A percentile compares a stretch with the other conserved stretches of the same genome.
phyloP scores from a whole-genome alignment of 2,113 vertebrate genomes.

The Pituophis catenifer region DNA sequence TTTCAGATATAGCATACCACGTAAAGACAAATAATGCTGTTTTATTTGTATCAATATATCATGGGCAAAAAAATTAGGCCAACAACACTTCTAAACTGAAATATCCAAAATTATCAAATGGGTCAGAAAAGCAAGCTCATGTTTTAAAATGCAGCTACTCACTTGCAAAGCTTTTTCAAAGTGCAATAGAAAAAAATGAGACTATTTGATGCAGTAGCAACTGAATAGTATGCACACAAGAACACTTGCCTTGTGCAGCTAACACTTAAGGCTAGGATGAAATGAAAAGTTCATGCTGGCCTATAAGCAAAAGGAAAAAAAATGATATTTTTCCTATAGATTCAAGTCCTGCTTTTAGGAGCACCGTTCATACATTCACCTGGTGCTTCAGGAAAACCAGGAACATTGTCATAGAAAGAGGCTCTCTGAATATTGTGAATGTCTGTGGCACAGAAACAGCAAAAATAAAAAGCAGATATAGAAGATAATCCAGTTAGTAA shows the following conservation, averaged over 20 bases:
- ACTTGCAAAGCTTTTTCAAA: conserved; percentile 52
- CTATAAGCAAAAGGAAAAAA: conserved; percentile 66
- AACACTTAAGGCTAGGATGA: conserved; percentile 65
- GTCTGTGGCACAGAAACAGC: conserved; percentile 90
- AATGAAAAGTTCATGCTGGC: conserved; percentile 82
- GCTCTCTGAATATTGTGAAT: conserved; percentile 99
- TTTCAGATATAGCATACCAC: background rate
- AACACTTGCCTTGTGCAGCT: conserved; percentile 56
- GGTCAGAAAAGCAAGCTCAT: conserved; percentile 51
- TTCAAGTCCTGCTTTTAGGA: conserved; percentile 69
- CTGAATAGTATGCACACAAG: conserved; percentile 59
- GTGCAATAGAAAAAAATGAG: conserved; percentile 57
- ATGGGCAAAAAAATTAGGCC: background rate
- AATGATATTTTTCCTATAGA: conserved; percentile 62
- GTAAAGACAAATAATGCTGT: background rate
- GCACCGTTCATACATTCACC: conserved; percentile 88
- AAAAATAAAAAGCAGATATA: conserved; percentile 75
- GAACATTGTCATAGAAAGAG: conserved; percentile 99
- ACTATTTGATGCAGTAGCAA: conserved; percentile 70
- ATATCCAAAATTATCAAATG: conserved; percentile 40
- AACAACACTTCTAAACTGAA: conserved; percentile 47
- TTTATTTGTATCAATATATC: background rate
- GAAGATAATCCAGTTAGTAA: conserved; percentile 78
- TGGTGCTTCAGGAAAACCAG: conserved; percentile 95
- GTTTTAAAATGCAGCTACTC: conserved; percentile 64